phyloP scores from a whole-genome alignment of 1,140 invertebrate species.

The Cydia fagiglandana region DNA sequence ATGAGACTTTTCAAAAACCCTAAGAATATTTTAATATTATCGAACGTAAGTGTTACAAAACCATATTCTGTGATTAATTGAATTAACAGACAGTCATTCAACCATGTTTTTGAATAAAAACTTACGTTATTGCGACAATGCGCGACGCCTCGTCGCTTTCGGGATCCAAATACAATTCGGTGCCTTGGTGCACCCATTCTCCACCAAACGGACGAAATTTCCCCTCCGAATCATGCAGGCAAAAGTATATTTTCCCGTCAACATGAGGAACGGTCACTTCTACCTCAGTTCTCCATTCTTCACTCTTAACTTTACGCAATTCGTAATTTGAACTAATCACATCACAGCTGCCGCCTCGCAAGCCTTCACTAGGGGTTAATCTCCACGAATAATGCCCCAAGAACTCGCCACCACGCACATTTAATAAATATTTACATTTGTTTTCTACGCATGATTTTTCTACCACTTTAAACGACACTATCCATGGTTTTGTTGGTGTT shows the following conservation, averaged over 20 bases:
- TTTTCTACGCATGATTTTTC: slow-evolving; percentile 62
- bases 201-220: slow-evolving; percentile 56
- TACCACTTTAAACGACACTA: slow-evolving; percentile 61
- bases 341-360: slow-evolving; percentile 61
- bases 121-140: neutral
- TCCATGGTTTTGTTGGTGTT: slow-evolving; percentile 56
- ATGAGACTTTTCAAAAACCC: too few relatives aligned
- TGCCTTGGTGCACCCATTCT: slow-evolving; percentile 69
- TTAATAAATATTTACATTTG: slow-evolving; percentile 73
- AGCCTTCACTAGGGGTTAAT: slow-evolving; percentile 60
- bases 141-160: slow-evolving; percentile 32
- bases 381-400: slow-evolving; percentile 69
- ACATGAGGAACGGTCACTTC: slow-evolving; percentile 55
- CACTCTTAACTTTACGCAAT: slow-evolving; percentile 59
- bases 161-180: slow-evolving; percentile 56
- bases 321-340: slow-evolving; percentile 68
- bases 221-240: slow-evolving; percentile 50
- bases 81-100: neutral
- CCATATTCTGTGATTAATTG: neutral
- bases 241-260: slow-evolving; percentile 63
- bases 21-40: too few relatives aligned
- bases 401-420: slow-evolving; percentile 65
- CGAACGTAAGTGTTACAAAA: neutral
- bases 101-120: neutral
- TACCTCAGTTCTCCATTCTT: slow-evolving; percentile 51